A percentile compares a stretch with the other conserved stretches of the same genome.
Evolutionary conservation across 2,797 vertebrate species (phyloP).

Genomic region (Sebastes miniatus): DNA sequence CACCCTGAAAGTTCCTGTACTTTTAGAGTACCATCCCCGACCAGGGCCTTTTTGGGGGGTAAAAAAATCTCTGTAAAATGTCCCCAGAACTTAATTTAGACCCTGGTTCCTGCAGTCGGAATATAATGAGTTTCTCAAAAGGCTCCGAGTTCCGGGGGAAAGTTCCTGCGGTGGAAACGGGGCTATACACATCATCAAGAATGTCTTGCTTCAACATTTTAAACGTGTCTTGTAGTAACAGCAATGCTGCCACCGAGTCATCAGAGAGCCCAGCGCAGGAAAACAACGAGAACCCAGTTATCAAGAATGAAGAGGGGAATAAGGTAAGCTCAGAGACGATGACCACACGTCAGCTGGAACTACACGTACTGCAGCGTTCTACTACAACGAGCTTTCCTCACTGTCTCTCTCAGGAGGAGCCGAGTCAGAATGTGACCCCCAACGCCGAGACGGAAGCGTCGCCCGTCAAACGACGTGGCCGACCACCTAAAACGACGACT

Average conservation of each 20-base stretch:
- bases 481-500: constrained; percentile 87
- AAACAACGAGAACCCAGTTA: constrained; percentile 96
- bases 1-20: too few relatives aligned
- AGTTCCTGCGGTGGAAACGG: too few relatives aligned
- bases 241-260: constrained; percentile 87
- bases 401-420: constrained; percentile 81
- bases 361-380: not conserved
- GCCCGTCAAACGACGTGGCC: constrained; percentile 90
- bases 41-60: too few relatives aligned
- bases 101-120: accelerated
- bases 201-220: not conserved
- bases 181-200: not conserved
- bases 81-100: too few relatives aligned
- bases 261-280: constrained; percentile 91
- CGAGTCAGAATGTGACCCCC: constrained; percentile 85
- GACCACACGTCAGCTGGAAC: not conserved
- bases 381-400: not conserved
- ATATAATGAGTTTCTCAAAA: too few relatives aligned
- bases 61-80: too few relatives aligned
- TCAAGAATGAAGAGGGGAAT: constrained; percentile 88
- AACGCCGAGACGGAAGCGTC: constrained; percentile 84
- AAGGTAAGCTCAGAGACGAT: constrained; percentile 49
- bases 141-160: too few relatives aligned
- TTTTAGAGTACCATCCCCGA: too few relatives aligned
- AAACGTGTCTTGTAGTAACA: constrained; percentile 76